These are phyloP conservation scores for Lanistes nyassanus DNA, from an alignment of 1,140 invertebrate genomes.

Conservation along the genomic window DNA sequence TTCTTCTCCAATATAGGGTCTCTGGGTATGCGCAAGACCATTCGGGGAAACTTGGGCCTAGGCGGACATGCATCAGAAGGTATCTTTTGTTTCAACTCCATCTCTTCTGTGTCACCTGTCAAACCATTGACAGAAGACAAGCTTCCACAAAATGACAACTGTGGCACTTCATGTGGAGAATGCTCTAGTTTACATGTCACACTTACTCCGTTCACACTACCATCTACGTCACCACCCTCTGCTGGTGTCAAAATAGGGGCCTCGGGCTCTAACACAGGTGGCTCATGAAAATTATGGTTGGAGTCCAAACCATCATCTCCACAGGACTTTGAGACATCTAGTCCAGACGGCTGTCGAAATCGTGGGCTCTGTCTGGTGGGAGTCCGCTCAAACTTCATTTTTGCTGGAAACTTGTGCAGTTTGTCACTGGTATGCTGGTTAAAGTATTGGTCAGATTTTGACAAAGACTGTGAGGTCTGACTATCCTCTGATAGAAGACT, in stretches of 20 bases:
- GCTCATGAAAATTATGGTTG: slow-evolving; percentile 28
- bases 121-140: not conserved
- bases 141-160: slow-evolving; percentile 17
- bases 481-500: not conserved
- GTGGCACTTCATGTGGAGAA: slow-evolving; percentile 10
- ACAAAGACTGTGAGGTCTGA: slow-evolving; percentile 12
- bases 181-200: not conserved
- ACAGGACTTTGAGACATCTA: slow-evolving; percentile 23
- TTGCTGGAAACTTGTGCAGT: slow-evolving; percentile 6
- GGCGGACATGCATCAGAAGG: not conserved
- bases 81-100: not conserved
- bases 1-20: slow-evolving; percentile 4
- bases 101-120: not conserved
- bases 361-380: not conserved
- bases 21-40: not conserved
- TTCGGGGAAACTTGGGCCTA: not conserved
- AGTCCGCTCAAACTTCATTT: no score
- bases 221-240: not conserved
- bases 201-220: not conserved
- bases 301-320: slow-evolving; percentile 24
- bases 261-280: slow-evolving; percentile 34
- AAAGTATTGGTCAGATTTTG: not conserved
- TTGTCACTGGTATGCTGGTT: not conserved
- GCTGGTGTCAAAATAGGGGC: slow-evolving; percentile 27
- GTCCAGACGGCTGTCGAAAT: slow-evolving; percentile 26